Base-by-base conservation (phyloP, 2,888 invertebrate genomes). In the Morpho helenor region DNA sequence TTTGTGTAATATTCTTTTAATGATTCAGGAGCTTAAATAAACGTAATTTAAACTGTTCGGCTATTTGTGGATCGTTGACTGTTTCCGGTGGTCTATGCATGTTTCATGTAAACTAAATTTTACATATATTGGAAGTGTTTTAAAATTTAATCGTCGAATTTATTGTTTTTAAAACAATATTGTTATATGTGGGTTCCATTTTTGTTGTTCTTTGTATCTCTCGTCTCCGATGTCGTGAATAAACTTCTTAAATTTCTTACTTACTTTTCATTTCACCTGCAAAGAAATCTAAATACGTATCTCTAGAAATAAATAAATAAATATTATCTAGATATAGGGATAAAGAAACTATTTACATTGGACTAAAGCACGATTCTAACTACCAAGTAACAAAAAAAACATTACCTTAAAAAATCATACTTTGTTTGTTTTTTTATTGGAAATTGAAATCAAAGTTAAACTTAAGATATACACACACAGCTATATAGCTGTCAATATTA, bases 141-240 rank as follows among this genome's bases (percentile, higher is more conserved):
- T 64, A 64, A 69, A 64, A 48, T 63, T 31, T 44, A 66, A 69
- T 74, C 71, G 63, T 68, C 71, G 79, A 80, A 80, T 80, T 80
- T 80, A 76, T 76, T 75, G 71, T 73, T 74, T 79, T 75, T 70
- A 72, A 68, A 61, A 56, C 60, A 57, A 68, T 69, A 59, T 65
- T 65, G 65, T 62, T 44, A 39, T 5, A 63, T 64, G 57, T 52
- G 52, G 52, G 58, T 56, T 57, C 52, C 61, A 52, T 65, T 65
- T 64, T 65, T 61, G 61, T 56, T 61, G 69, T 74, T 61, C 45
- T 60, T 66, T 74, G 73, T 68, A 69, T 66, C 48, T 66, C 66
- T 63, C 60, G 70, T 72, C 68, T 73, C 62, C 65, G 69, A 71
- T 66, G 66, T 68, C 75, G 67, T 70, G 72, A 82, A 80, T 78